phyloP scores from a whole-genome alignment of 2,888 invertebrate genomes.

The Polymixis flavicincta region DNA sequence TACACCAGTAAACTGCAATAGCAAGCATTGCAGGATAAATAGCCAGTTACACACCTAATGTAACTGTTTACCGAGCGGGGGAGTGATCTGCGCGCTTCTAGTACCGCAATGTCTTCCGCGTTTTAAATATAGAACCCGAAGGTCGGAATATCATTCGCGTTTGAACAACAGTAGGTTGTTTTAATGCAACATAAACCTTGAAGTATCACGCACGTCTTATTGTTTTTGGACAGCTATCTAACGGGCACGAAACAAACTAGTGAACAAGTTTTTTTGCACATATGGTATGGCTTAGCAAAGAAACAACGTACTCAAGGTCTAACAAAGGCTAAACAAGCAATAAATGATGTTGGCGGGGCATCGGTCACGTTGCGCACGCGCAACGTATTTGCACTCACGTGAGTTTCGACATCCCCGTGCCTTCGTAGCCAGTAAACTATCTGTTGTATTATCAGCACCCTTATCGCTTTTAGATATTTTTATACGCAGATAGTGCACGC shows the following conservation, averaged over 20 bases:
- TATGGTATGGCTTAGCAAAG: conserved; percentile 43
- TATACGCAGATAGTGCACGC: conserved; percentile 71
- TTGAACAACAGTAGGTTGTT: conserved; percentile 74
- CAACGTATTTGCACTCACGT: conserved; percentile 75
- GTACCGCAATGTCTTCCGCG: conserved; percentile 87
- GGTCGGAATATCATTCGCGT: conserved; percentile 85
- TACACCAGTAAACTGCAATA: conserved; percentile 17
- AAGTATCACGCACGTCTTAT: conserved; percentile 62
- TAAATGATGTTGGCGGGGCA: conserved; percentile 63
- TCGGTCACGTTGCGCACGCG: conserved; percentile 79
- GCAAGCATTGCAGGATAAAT: conserved; percentile 36
- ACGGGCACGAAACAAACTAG: conserved; percentile 66
- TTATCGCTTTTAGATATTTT: conserved; percentile 70
- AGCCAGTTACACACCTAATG: conserved; percentile 73
- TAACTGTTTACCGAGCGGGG: conserved; percentile 83
- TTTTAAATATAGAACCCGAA: conserved; percentile 89
- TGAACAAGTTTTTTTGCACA: conserved; percentile 64
- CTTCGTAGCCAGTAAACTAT: conserved; percentile 48
- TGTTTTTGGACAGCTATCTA: conserved; percentile 67
- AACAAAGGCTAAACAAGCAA: conserved; percentile 72
- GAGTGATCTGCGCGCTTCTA: conserved; percentile 82
- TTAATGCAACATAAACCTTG: conserved; percentile 80
- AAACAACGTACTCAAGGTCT: conserved; percentile 69
- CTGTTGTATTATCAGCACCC: conserved; percentile 60
- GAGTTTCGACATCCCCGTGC: conserved; percentile 67